Conservation (phyloP, 53 echinoderm and acorn worm genomes). For the Luidia sarsii region DNA sequence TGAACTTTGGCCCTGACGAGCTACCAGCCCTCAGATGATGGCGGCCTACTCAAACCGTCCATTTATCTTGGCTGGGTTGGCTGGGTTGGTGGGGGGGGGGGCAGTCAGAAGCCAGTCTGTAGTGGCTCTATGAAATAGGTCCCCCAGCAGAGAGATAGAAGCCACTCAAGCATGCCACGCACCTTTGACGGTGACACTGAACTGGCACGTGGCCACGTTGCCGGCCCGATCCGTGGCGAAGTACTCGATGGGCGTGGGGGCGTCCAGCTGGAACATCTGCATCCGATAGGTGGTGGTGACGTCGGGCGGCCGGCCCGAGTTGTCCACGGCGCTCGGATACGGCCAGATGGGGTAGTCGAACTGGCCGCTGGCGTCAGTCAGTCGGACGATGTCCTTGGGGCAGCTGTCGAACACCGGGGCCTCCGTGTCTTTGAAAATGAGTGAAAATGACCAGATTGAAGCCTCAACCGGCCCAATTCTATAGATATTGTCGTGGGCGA, state of each 20-base stretch:
- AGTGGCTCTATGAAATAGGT: too few relatives aligned
- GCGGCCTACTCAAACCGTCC: too few relatives aligned
- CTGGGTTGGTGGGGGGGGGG: too few relatives aligned
- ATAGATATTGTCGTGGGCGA: too few relatives aligned
- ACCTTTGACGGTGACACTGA: constrained; percentile 66
- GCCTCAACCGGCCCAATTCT: too few relatives aligned
- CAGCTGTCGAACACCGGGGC: constrained; percentile 61
- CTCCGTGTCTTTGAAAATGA: constrained; percentile 67
- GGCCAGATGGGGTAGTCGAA: constrained; percentile 36
- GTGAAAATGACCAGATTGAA: too few relatives aligned
- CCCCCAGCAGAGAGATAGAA: too few relatives aligned
- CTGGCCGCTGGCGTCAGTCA: constrained; percentile 39
- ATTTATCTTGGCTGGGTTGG: too few relatives aligned
- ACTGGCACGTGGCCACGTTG: constrained; percentile 52
- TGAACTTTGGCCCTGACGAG: too few relatives aligned
- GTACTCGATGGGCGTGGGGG: constrained; percentile 41
- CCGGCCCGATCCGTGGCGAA: constrained; percentile 50
- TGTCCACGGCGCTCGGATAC: constrained; percentile 15
- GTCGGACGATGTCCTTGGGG: constrained; percentile 26
- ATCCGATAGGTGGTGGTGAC: constrained; percentile 15
- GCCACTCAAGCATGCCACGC: too few relatives aligned
- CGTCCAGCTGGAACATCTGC: constrained; percentile 25
- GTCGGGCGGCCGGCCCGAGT: constrained; percentile 10
- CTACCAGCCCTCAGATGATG: too few relatives aligned
- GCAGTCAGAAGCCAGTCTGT: too few relatives aligned